Evolutionary conservation across 2,888 invertebrate species (phyloP).

Genomic region (Zygaena filipendulae): DNA sequence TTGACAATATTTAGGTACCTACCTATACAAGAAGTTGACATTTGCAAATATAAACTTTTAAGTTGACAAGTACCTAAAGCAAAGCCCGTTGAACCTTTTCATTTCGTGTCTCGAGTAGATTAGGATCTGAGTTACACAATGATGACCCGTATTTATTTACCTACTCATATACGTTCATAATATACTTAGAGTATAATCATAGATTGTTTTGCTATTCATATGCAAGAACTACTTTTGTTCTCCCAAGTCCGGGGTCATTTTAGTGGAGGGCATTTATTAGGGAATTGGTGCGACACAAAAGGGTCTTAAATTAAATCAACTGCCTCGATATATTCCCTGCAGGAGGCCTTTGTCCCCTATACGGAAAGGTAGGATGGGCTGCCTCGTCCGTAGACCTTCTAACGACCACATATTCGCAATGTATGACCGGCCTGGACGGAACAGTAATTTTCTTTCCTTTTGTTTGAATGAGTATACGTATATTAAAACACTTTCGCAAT

Average conservation of each 20-base stretch:
- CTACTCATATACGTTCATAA: background rate
- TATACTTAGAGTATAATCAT: background rate
- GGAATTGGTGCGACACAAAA: slow-evolving; percentile 52
- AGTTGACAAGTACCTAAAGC: no score
- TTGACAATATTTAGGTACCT: no score
- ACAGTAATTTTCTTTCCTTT: slow-evolving; percentile 18
- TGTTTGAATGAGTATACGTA: slow-evolving; percentile 12
- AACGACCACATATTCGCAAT: slow-evolving; percentile 24
- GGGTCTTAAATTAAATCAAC: slow-evolving; percentile 57
- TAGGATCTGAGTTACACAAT: no score
- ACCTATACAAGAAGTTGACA: no score
- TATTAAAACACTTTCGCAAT: slow-evolving; percentile 10
- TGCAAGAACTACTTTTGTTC: slow-evolving; percentile 30
- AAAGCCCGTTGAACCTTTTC: no score
- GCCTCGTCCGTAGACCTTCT: slow-evolving; percentile 18
- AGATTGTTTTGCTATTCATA: slow-evolving; percentile 23
- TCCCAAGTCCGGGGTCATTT: slow-evolving; percentile 37
- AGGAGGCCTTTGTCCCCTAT: slow-evolving; percentile 33
- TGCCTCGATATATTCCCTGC: slow-evolving; percentile 43
- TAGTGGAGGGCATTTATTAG: slow-evolving; percentile 44
- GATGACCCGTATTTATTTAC: background rate
- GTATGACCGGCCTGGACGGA: slow-evolving; percentile 22
- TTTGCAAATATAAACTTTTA: no score
- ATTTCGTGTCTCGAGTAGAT: no score
- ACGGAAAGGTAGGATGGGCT: slow-evolving; percentile 24